phyloP scores from a whole-genome alignment of 2,888 invertebrate species.

The Trilocha varians region DNA sequence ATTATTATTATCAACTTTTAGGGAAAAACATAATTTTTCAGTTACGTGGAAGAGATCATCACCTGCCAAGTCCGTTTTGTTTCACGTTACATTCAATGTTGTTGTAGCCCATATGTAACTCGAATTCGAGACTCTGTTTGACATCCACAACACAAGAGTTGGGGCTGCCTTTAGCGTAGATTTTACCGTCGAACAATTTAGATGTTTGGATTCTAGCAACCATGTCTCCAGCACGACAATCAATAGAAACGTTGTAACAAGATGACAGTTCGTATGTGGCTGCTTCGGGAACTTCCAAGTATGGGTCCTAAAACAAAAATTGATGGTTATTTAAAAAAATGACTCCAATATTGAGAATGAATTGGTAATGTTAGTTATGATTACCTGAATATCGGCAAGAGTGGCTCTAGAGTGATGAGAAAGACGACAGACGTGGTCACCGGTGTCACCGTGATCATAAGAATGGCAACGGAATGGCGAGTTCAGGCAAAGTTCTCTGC shows the following conservation, averaged over 20 bases:
- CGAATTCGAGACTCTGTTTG: constrained; percentile 90
- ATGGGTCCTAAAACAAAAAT: constrained; percentile 78
- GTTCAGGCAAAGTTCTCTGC: constrained; percentile 89
- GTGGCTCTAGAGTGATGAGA: constrained; percentile 94
- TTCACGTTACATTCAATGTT: constrained; percentile 94
- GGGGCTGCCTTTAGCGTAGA: constrained; percentile 95
- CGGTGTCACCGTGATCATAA: constrained; percentile 94
- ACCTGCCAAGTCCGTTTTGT: constrained; percentile 88
- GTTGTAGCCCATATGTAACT: constrained; percentile 92
- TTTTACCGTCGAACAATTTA: constrained; percentile 93
- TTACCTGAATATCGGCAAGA: constrained; percentile 87
- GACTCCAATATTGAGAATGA: neutral
- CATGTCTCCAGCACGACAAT: constrained; percentile 94
- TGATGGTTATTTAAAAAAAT: neutral
- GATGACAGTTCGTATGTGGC: constrained; percentile 93
- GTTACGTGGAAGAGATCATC: constrained; percentile 20
- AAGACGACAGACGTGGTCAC: constrained; percentile 92
- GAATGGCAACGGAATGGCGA: constrained; percentile 94
- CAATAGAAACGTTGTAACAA: constrained; percentile 95
- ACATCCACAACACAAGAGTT: constrained; percentile 94
- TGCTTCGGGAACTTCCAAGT: constrained; percentile 91
- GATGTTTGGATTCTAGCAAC: constrained; percentile 92
- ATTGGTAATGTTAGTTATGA: neutral
- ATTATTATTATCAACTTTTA: neutral
- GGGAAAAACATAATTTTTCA: too few relatives aligned